phyloP scores from a whole-genome alignment of 2,888 invertebrate genomes.

The Ormyrus labotus region DNA sequence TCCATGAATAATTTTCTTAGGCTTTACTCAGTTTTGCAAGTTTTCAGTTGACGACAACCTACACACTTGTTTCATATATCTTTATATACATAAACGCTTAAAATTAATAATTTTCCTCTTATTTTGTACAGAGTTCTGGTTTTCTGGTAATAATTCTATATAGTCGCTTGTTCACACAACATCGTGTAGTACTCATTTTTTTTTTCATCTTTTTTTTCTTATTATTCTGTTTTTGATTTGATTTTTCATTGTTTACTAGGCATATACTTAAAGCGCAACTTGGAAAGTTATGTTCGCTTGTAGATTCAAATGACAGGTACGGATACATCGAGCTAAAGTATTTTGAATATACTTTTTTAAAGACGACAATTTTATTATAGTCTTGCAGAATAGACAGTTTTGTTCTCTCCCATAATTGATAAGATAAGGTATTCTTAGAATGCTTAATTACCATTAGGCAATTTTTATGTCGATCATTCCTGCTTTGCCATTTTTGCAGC shows the following conservation, averaged over 20 bases:
- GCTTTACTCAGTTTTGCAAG: conserved; percentile 47
- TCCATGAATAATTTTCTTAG: conserved; percentile 29
- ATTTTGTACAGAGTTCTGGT: conserved; percentile 41
- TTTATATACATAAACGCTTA: conserved; percentile 43
- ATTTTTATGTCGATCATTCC: no score
- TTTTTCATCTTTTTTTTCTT: neutral
- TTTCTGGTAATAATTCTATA: conserved; percentile 10
- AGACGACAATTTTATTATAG: no score
- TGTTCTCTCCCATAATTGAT: no score
- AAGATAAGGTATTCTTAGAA: neutral
- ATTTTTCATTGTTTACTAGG: conserved; percentile 20
- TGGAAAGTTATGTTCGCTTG: neutral
- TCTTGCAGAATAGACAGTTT: no score
- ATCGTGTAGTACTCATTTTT: neutral
- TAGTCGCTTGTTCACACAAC: conserved; percentile 36
- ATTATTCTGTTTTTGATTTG: conserved; percentile 47
- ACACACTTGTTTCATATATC: neutral
- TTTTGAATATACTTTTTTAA: neutral
- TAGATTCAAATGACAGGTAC: conserved; percentile 37
- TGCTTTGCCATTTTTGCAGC: no score
- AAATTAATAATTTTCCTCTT: conserved; percentile 18
- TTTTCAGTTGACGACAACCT: neutral
- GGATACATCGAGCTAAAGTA: conserved; percentile 47
- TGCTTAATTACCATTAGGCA: no score
- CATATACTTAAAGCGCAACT: neutral